A percentile compares a stretch with the other conserved stretches of the same genome.
Evolutionary conservation across 2,113 vertebrate species (phyloP).

Genomic region (Sakesphorus luctuosus): DNA sequence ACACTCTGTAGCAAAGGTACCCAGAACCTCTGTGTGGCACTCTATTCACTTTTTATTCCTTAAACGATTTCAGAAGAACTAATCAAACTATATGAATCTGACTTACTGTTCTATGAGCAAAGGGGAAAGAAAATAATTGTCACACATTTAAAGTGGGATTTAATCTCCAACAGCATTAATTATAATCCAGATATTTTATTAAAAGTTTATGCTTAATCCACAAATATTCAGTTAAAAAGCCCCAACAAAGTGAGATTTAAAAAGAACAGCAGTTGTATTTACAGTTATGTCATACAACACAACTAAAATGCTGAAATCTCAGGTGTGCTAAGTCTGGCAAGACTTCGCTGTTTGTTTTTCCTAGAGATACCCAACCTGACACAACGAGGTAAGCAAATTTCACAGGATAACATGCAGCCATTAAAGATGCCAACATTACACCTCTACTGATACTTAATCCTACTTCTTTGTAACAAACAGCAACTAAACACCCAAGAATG

Average conservation of each 20-base stretch:
- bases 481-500: rapidly evolving
- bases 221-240: neutral
- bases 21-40: neutral
- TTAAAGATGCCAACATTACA: neutral
- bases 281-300: neutral
- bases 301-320: neutral
- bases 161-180: neutral
- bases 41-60: neutral
- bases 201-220: neutral
- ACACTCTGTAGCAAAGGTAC: neutral
- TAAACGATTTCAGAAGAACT: neutral
- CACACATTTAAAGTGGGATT: neutral
- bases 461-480: neutral
- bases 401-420: neutral
- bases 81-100: neutral
- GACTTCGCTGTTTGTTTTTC: neutral
- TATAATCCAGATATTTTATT: neutral
- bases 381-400: neutral
- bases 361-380: neutral
- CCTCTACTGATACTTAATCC: neutral
- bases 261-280: neutral
- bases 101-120: neutral
- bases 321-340: neutral
- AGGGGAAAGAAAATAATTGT: neutral
- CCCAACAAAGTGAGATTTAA: neutral